Evolutionary conservation across 1,140 invertebrate species (phyloP), one percentile per base, ranked within the genome.

Genomic region (Nixonia krombeini): DNA sequence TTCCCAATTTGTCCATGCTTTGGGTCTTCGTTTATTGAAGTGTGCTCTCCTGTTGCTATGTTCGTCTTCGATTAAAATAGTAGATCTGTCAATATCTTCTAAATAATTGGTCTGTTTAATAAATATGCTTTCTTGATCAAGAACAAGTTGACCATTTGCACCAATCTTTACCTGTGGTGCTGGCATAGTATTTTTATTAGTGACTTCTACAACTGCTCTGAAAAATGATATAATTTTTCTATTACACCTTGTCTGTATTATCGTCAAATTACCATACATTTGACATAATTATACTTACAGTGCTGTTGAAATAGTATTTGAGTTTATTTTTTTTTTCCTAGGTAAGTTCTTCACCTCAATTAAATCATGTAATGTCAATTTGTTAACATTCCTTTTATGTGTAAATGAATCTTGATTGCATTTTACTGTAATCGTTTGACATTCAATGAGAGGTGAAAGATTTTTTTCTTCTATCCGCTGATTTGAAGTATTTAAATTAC

Each of bases 101-200:
- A 87, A 86, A 33, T 87, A 83, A 33, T 89, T 88, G 1, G 89
- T 90, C 50, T 90, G 91, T 75, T 94, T 91, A 69, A 94, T 91
- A 4, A 93, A 89, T 72, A 94, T 87, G 76, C 94, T 95, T 76
- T 93, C 87, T 74, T 96, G 92, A 78, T 96, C 95, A 2, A 96
- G 82, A 26, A 96, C 89, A 51, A 97, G 89, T 79, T 94, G 88
- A 2, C 95, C 95, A 78, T 96, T 90, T 0, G 91, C 90, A 13
- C 93, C 94, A 13, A 97, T 89, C 87, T 94, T 96, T 0, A 97
- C 90, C 80, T 94, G 92, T 1, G 94, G 94, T 0, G 90, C 93
- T 5, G 91, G 89, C 47, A 89, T 86, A 18, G 83, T 76, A 33
- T 80, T 62, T 16, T 85, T 77, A 49, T 87, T 82, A 69, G 80